Conservation (phyloP, 2,113 vertebrate genomes). For the Chascanopsetta lugubris region DNA sequence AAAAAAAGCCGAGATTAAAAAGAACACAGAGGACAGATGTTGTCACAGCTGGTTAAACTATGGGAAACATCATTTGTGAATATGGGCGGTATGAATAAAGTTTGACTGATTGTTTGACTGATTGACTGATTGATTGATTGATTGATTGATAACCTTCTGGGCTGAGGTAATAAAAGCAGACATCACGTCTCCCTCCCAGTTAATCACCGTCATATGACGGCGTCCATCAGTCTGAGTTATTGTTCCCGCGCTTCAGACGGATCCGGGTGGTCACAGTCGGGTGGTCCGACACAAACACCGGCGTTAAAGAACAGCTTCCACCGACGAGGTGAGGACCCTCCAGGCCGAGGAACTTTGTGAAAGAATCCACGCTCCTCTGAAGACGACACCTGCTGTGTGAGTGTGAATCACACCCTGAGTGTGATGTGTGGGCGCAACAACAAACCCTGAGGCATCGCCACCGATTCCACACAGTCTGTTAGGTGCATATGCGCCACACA, state of each 20-base stretch:
- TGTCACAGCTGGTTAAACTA: too few species aligned
- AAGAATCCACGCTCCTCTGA: conserved; percentile 20
- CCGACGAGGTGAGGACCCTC: neutral
- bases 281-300: neutral
- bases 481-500: conserved; percentile 23
- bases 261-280: neutral
- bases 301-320: neutral
- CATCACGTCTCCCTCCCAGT: too few species aligned
- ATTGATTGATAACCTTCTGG: too few species aligned
- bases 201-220: too few species aligned
- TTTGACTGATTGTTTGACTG: too few species aligned
- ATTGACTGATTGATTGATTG: too few species aligned
- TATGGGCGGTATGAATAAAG: too few species aligned
- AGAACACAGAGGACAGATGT: too few species aligned
- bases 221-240: too few species aligned
- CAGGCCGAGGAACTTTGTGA: neutral
- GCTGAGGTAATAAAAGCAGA: too few species aligned
- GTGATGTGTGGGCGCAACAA: conserved; percentile 28
- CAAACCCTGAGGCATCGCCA: conserved; percentile 17
- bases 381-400: neutral
- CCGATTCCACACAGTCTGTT: conserved; percentile 18
- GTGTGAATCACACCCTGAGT: conserved; percentile 29
- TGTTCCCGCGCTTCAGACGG: conserved; percentile 9
- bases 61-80: too few species aligned
- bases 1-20: too few species aligned